Evolutionary conservation across 2,888 invertebrate species (phyloP), one percentile per base, ranked within the genome.

Genomic region (Sphaeridia pumilis): DNA sequence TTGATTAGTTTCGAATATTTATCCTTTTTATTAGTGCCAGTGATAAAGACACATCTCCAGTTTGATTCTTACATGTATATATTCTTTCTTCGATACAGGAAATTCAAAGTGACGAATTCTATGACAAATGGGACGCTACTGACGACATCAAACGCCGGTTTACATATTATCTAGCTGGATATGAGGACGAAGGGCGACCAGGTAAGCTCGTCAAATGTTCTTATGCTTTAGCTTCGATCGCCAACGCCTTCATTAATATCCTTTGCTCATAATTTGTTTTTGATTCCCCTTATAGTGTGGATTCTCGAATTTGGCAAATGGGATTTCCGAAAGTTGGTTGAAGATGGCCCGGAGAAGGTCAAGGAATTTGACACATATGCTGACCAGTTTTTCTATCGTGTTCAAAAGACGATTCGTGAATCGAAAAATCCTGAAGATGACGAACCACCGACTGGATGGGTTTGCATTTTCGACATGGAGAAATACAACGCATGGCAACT

Each of bases 391-490:
- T 25, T 36, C 4, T 41, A 34, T 12, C 10, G 41, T 3, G 48
- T 41, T n/a, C 48, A 41, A 25, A 48, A 41, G n/a, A 38, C 22
- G 26, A 4, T 41, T 2, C 4, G 14, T 3, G 20, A 14, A 17
- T 36, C 22, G 17, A 48, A 17, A 10, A 41, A 34, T 12, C 38
- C 38, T 14, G 48, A 48, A 7, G 26, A 48, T 26, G 38, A 20
- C 7, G 38, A 38, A 20, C 48, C 48, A 2, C 36, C 35, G 20
- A 38, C 41, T 2, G 25, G 41, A 12, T 48, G 48, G 48, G 48
- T 38, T 7, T 41, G 22, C 48, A 48, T 48, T 4, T 48, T 48
- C 21, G 48, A 48, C 35, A 38, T 48, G 36, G 48, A 48, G 26
- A 36, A 48, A 7, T 48, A 38, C 26, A 25, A 26, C 14, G 17